Base-by-base conservation (phyloP, 2,797 vertebrate genomes). In the Ispidina lecontei region DNA sequence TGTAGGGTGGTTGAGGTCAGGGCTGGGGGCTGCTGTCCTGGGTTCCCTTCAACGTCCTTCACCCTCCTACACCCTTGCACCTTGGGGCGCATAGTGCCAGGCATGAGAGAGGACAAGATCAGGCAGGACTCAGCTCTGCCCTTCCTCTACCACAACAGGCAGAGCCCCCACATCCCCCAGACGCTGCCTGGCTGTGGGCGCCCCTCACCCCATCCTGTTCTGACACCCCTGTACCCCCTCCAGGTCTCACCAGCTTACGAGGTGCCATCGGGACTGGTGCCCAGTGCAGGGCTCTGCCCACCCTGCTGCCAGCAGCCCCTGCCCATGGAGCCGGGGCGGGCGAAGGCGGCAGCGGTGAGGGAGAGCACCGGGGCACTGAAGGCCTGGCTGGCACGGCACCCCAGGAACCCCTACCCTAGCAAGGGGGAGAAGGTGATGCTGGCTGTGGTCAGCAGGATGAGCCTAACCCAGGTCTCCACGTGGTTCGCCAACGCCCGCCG, bases 401-500 rank as follows among this genome's bases (percentile, higher is more conserved):
- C 67, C 72, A 37, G 86, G 75, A 94, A 96, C 73, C 96, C 96
- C 47, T 97, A 96, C 17, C 96, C 96, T 81, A 96, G 95, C 96
- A 96, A 95, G 80, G 95, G 96, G 20, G 96, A 97, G 91, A 96
- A 96, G 90, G 80, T 90, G 77, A 91, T 84, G 94, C 91, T 97
- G 76, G 87, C 84, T 2, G 14, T 84, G 37, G 31, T 72, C 49
- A 83, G 77, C 49, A 22, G 70, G 23, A 88, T 96, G 93, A 97
- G 94, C 89, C 96, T 96, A 54, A 77, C 92, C 8, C 96, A 95
- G 91, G 94, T 99, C 88, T 99, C 98, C 96, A 99, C 99, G 9
- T 99, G 99, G 99, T 99, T 99, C 16, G 99, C 99, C 92, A 99
- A 99, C 2, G 99, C 99, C 93, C 97, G 99, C 76, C 93, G 99